Base-by-base conservation (phyloP, 2,797 vertebrate species). In the Gymnoscopelus microlampas region DNA sequence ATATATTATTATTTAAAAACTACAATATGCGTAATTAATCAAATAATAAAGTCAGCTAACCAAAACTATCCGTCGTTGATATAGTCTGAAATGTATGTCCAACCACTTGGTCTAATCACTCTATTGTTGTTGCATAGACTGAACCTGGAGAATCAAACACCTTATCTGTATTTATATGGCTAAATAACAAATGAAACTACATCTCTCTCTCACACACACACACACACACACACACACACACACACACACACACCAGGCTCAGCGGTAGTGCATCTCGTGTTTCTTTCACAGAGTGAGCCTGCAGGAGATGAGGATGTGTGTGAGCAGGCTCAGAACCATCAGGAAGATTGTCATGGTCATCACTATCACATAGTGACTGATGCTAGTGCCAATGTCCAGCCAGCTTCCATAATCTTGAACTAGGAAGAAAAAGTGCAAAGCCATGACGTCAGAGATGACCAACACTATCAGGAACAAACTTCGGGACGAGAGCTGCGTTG, bases 401-500 rank as follows among this genome's bases (percentile, higher is more conserved):
- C 98, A 99, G 88, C 97, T 99, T 82, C 98, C 98, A 58, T 96
- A 93, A 91, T 99, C 97, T 90, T 96, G 95, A 81, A 99, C 95
- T 86, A 99, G 82, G 89, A 98, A 99, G 94, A 99, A 99, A 88
- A 99, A 99, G 85, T 99, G 97, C 98, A 99, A 89, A 87, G 97
- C 97, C 98, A 99, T 99, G 68, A 98, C 80, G 89, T 99, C 98
- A 7, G 98, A 98, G 91, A 99, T 96, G 83, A 98, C 93, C 65
- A 99, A 93, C 77, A 99, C 98, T 62, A 98, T 93, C 53, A 99
- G 95, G 81, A 99, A 98, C 86, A 99, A 95, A 83, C 98, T 98
- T 94, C 97, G 96, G 24, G 97, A 97, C 4, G 97, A 96, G 2
- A 98, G 95, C 63, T 95, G 96, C 0, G 97, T 96, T 76, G 94